Base-by-base conservation (phyloP, 2,888 invertebrate species). In the Hyposoter didymator region DNA sequence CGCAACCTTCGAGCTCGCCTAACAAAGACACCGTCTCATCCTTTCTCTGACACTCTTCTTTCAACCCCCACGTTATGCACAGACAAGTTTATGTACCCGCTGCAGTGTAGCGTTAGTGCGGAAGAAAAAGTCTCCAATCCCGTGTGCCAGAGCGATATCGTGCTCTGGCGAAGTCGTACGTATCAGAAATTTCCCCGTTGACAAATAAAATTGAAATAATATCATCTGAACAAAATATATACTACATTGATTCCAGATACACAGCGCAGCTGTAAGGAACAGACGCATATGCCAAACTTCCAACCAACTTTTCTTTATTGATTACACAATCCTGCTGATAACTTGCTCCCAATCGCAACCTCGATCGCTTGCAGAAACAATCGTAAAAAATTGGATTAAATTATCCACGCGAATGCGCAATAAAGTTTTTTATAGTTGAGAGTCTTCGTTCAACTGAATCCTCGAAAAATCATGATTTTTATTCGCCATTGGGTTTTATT, bases 11-110 rank as follows among this genome's bases (percentile, higher is more conserved):
- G 43, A 39, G 59, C 28, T 62, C 74, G 35, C 28, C 76, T 35
- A 66, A 76, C 76, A 76, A 76, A 76, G 74, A 62, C 74, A 62
- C 32, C 17, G 5, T n/a, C 45, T 4, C 45, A 64, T 28, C 52
- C 59, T 43, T 12, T 39, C 74, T 22, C 22, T 43, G 43, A 32
- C 45, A 45, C 28, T 32, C 62, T 62, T 55, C 39, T 7, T 39
- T 69, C 59, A 35, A 39, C 55, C 28, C 32, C 62, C 32, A n/a
- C n/a, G 17, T 12, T 35, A 52, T 35, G 19, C 39, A 43, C 19
- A 28, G 14, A 45, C 62, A n/a, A 74, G 28, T 62, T 74, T 74
- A 74, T 47, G 62, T 28, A 62, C 28, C 59, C 35, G 35, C 39
- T 43, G 28, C 59, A 43, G 39, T 39, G 45, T 43, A n/a, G 45